Evolutionary conservation across 2,888 invertebrate species (phyloP).

Genomic region (Hedychridium roseum): DNA sequence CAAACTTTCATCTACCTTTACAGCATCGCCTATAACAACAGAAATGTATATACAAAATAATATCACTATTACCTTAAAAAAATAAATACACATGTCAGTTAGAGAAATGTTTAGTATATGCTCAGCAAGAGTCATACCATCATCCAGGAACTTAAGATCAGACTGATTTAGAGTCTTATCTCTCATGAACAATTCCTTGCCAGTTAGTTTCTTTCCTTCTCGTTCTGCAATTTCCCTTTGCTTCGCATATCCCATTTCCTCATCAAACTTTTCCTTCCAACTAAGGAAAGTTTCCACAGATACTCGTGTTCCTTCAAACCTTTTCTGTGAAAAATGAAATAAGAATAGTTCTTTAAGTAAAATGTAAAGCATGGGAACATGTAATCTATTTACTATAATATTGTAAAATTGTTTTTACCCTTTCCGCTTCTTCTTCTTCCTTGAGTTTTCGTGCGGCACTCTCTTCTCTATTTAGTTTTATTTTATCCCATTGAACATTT

Average conservation of each 20-base stretch:
- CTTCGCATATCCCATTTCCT: conserved; percentile 81
- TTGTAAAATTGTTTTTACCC: conserved; percentile 64
- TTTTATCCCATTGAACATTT: conserved; percentile 83
- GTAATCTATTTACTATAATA: neutral
- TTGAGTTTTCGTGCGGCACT: conserved; percentile 72
- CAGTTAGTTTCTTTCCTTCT: conserved; percentile 86
- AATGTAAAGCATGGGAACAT: neutral
- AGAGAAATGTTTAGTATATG: too few species aligned
- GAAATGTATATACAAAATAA: conserved; percentile 5
- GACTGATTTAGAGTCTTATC: conserved; percentile 95
- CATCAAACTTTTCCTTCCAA: conserved; percentile 94
- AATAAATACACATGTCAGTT: too few species aligned
- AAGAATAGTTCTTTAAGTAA: neutral
- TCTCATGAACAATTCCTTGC: conserved; percentile 90
- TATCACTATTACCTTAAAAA: neutral
- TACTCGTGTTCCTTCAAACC: conserved; percentile 94
- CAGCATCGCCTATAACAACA: conserved; percentile 72
- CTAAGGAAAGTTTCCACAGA: conserved; percentile 93
- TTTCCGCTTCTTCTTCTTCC: conserved; percentile 88
- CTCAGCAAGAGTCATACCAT: conserved; percentile 72
- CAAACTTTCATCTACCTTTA: conserved; percentile 92
- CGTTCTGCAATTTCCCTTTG: conserved; percentile 76
- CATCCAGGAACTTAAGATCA: conserved; percentile 94
- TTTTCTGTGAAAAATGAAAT: conserved; percentile 71
- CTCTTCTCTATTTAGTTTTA: conserved; percentile 77